phyloP scores from a whole-genome alignment of 2,113 vertebrate genomes.

The Ceyx cyanopectus region DNA sequence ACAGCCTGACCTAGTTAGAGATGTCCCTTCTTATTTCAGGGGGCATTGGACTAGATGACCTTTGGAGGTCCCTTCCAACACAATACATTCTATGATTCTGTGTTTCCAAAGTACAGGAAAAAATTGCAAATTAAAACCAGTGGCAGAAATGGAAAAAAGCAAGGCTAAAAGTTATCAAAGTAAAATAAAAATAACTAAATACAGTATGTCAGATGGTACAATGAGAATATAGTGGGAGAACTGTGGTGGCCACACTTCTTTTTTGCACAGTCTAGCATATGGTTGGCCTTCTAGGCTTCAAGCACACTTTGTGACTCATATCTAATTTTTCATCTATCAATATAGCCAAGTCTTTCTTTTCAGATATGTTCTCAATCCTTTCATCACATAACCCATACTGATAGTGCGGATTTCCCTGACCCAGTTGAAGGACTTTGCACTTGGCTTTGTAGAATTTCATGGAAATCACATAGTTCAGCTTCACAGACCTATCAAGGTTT shows the following conservation, averaged over 20 bases:
- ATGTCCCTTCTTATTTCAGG: too few relatives aligned
- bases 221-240: not conserved
- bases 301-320: rapidly evolving
- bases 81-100: too few relatives aligned
- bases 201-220: not conserved
- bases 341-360: not conserved
- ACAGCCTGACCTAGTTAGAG: too few relatives aligned
- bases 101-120: not conserved
- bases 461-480: rapidly evolving
- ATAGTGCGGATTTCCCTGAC: not conserved
- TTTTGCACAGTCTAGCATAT: too few relatives aligned
- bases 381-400: not conserved
- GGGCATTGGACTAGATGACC: too few relatives aligned
- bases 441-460: not conserved
- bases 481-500: not conserved
- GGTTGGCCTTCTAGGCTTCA: not conserved
- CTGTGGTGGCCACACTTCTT: too few relatives aligned
- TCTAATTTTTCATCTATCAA: not conserved
- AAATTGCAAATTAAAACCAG: not conserved
- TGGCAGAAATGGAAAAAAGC: not conserved
- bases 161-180: not conserved
- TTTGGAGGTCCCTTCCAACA: too few relatives aligned
- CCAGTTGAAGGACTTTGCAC: too few relatives aligned
- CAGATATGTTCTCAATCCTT: not conserved
- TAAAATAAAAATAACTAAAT: not conserved